Percentiles rank a stretch among this genome's conserved stretches.
These are phyloP conservation scores for Phorcus lineatus DNA, from an alignment of 2,888 invertebrate genomes.

Conservation along the genomic window DNA sequence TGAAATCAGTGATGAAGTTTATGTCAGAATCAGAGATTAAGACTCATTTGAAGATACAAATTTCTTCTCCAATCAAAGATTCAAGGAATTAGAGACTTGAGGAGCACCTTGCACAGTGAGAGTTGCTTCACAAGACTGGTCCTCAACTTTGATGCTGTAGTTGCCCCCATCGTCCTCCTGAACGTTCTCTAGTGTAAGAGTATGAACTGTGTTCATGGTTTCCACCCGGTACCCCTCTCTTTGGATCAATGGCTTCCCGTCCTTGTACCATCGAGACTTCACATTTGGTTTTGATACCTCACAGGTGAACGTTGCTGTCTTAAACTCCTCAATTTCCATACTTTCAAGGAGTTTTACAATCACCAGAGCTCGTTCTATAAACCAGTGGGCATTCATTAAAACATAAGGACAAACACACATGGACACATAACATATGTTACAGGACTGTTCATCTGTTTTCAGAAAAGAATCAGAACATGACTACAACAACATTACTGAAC, in stretches of 20 bases:
- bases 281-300: slow-evolving; percentile 97
- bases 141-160: slow-evolving; percentile 62
- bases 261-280: slow-evolving; percentile 90
- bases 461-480: too few species aligned
- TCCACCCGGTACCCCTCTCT: slow-evolving; percentile 88
- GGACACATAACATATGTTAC: too few species aligned
- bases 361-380: slow-evolving; percentile 61
- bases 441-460: too few species aligned
- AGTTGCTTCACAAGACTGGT: slow-evolving; percentile 53
- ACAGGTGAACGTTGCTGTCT: slow-evolving; percentile 87
- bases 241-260: slow-evolving; percentile 86
- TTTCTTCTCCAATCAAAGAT: too few species aligned
- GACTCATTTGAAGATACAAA: too few species aligned
- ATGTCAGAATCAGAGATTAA: too few species aligned
- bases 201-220: slow-evolving; percentile 81
- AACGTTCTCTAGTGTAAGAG: slow-evolving; percentile 62
- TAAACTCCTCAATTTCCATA: slow-evolving; percentile 50
- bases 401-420: too few species aligned
- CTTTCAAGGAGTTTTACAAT: slow-evolving; percentile 58
- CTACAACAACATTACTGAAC: too few species aligned
- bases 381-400: neutral
- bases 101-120: slow-evolving; percentile 58
- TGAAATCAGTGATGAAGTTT: too few species aligned
- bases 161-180: slow-evolving; percentile 65
- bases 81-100: too few species aligned